Evolutionary conservation across 1,140 invertebrate species (phyloP), one percentile per base, ranked within the genome.

Genomic region (Penaeus japonicus): DNA sequence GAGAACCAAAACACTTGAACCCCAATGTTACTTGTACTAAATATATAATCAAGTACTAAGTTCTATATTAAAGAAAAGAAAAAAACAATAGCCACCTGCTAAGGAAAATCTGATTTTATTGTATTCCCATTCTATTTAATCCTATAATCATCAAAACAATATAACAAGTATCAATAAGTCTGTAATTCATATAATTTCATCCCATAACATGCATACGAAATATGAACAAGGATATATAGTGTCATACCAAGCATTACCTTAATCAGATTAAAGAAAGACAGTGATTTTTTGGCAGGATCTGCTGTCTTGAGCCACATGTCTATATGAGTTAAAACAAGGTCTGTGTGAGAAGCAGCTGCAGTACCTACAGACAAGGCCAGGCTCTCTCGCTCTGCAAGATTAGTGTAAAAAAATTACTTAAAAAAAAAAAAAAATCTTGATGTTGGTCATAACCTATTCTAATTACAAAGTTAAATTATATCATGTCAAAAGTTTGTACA

Each of bases 251-350:
- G 20, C 27, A 75, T 27, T 89, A 89, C 87, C 57, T 89, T 89
- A 32, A 89, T 84, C 27, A 89, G 53, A 54, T 70, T 70, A 32
- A 89, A 89, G 32, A 89, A 84, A n/a, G 87, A 89, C 24, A 89
- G n/a, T 0, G 87, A 73, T 39, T 57, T 84, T 73, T 89, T 89
- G 24, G 82, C 54, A n/a, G 87, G 81, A 70, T 90, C 89, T 47
- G 86, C 82, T 47, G 78, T 75, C 55, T 90, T 90, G 77, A 90
- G 84, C 89, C 89, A 90, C 59, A 87, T 89, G 4, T 88, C 89
- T 39, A 90, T 88, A 22, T 86, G 89, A 22, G 86, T 85, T 32
- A 90, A 62, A 27, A 90, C 87, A 55, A 90, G 47, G 55, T 87
- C 57, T 53, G 62, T 86, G 39, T 90, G 89, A 1, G 75, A 54